These are phyloP conservation scores for Hirundichthys speculiger DNA, from an alignment of 2,113 vertebrate species.

Conservation along the genomic window DNA sequence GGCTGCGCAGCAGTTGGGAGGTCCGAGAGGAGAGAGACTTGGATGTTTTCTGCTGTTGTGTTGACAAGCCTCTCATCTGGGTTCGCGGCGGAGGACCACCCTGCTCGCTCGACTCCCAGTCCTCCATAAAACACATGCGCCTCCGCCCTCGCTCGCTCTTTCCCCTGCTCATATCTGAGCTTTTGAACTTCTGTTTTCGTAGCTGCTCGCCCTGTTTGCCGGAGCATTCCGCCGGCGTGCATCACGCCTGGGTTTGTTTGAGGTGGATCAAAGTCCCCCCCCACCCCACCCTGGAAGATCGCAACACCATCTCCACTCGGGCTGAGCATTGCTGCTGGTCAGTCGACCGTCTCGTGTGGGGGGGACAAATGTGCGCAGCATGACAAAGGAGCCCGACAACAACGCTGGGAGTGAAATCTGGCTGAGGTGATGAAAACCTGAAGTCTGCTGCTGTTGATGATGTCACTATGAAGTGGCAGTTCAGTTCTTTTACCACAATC, in stretches of 20 bases:
- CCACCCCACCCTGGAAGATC: too few species aligned
- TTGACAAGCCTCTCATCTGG: conserved; percentile 59
- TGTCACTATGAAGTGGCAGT: too few species aligned
- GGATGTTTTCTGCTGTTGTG: conserved; percentile 24
- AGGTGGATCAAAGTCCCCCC: not conserved
- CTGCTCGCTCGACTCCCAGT: conserved; percentile 43
- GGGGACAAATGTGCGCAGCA: too few species aligned
- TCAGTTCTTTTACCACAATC: too few species aligned
- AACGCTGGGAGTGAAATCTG: too few species aligned
- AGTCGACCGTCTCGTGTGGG: not conserved
- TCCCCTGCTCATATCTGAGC: conserved; percentile 9
- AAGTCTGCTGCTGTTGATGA: too few species aligned
- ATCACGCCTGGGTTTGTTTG: conserved; percentile 14
- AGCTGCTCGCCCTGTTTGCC: not conserved
- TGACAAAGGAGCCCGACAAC: too few species aligned
- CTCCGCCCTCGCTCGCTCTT: conserved; percentile 13
- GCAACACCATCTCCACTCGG: not conserved
- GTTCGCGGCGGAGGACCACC: conserved; percentile 65
- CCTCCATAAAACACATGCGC: conserved; percentile 33
- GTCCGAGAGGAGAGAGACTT: conserved; percentile 24
- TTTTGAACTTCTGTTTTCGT: conserved; percentile 22
- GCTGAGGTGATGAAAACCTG: too few species aligned
- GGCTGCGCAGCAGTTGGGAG: not conserved
- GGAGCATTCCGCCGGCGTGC: conserved; percentile 4
- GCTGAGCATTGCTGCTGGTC: not conserved